Base-by-base conservation (phyloP, 2,797 vertebrate species). In the Danio aesculapii region DNA sequence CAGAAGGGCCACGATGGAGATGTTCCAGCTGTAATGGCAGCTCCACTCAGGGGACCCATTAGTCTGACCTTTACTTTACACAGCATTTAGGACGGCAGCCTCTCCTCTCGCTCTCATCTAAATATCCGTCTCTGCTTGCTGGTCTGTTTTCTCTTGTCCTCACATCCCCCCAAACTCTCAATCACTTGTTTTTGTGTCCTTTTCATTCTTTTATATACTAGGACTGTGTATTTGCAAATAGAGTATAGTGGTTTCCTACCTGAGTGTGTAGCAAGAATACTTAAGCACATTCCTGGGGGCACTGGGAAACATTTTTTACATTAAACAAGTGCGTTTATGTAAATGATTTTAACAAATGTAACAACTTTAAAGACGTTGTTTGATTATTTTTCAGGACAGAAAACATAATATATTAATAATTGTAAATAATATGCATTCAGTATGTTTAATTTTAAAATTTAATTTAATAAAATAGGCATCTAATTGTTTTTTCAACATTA, bases 31-130 rank as follows among this genome's bases (percentile, higher is more conserved):
- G 73, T 91, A 92, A 93, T 93, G 90, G 92, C 92, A 93, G 89
- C 84, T 84, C 81, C 84, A 91, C 92, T 90, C 88, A 80, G 83
- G 90, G 88, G 91, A 92, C 84, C 88, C 90, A 91, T 91, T 91
- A 91, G 84, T 66, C 90, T 93, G 93, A 93, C 92, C 92, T 94
- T 93, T 92, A 83, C 88, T 87, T 89, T 89, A 81, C 82, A 84
- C 84, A 66, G 67, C 78, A 72, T 73, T 84, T 74, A 90, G 82
- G 76, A 83, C 53, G 39, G 19, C 79, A 52, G 41, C 69, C 21
- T 84, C 74, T 76, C 17, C 47, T 71, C 76, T 84, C 53, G 39
- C 64, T 19, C 76, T 78, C 67, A 72, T 82, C 49, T 64, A 79
- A 14, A 85, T 87, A 90, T 88, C 82, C 79, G 83, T 84, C 72